These are phyloP conservation scores for Muschampia plurimacula DNA, from an alignment of 2,888 invertebrate species.

Conservation along the genomic window DNA sequence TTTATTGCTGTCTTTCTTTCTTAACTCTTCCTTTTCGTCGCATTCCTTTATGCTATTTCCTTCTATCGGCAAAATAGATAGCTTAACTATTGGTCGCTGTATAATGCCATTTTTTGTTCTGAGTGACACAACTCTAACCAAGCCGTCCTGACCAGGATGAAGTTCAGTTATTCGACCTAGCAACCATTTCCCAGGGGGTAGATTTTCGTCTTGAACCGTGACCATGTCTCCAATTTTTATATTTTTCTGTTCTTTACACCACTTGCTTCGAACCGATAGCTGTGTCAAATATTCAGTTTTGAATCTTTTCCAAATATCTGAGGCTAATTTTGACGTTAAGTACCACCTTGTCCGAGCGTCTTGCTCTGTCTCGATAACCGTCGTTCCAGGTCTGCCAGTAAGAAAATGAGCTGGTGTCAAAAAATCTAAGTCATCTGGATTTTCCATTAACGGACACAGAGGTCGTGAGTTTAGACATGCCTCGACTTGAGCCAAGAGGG, in stretches of 20 bases:
- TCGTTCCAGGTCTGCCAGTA: background rate
- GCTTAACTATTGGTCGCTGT: background rate
- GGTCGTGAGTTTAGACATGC: background rate
- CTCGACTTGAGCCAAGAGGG: background rate
- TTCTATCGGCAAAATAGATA: background rate
- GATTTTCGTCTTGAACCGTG: slow-evolving; percentile 39
- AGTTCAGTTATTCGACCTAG: slow-evolving; percentile 36
- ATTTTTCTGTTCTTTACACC: slow-evolving; percentile 10
- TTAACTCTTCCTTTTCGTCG: too few relatives aligned
- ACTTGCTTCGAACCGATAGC: background rate
- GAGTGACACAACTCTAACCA: slow-evolving; percentile 37
- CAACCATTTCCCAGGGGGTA: slow-evolving; percentile 43
- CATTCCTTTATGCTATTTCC: background rate
- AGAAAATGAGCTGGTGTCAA: background rate
- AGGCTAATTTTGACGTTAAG: background rate
- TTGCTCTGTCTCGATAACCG: background rate
- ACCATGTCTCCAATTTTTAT: slow-evolving; percentile 37
- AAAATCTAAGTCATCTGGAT: background rate
- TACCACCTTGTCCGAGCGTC: background rate
- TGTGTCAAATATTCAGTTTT: background rate
- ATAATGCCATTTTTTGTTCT: background rate
- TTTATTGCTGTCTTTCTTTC: too few relatives aligned
- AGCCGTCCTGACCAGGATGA: slow-evolving; percentile 38
- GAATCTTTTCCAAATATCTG: background rate
- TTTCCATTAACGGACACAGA: background rate